Conservation (phyloP, 1,140 invertebrate species). For the Drosophila sturtevanti region DNA sequence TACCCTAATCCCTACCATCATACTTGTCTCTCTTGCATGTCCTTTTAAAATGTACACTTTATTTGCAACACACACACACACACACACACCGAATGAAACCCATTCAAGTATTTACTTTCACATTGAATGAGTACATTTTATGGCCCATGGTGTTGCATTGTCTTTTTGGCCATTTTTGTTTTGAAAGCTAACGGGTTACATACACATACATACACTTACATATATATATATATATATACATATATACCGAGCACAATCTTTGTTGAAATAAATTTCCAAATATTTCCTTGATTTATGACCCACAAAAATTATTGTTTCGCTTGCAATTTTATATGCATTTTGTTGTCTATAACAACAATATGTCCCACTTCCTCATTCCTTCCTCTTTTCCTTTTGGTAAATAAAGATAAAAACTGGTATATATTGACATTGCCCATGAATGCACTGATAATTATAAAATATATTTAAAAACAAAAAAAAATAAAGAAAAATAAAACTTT, state of each 20-base stretch:
- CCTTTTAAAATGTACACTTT: constrained; percentile 67
- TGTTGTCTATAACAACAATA: constrained; percentile 28
- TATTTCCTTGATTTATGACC: constrained; percentile 68
- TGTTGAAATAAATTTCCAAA: constrained; percentile 75
- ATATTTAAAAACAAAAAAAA: constrained; percentile 1
- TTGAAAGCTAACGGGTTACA: neutral
- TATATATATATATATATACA: too few relatives aligned
- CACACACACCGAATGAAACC: neutral
- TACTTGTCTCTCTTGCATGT: constrained; percentile 23
- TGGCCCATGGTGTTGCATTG: constrained; percentile 49
- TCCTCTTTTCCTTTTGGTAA: neutral
- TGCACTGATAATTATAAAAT: constrained; percentile 2
- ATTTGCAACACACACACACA: constrained; percentile 28
- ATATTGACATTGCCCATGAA: neutral
- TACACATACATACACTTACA: constrained; percentile 24
- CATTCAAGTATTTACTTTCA: constrained; percentile 7
- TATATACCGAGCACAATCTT: constrained; percentile 62
- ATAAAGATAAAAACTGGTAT: neutral
- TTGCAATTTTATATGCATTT: constrained; percentile 40
- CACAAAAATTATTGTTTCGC: constrained; percentile 16
- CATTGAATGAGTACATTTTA: constrained; percentile 54
- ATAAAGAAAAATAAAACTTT: neutral
- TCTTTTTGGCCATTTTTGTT: constrained; percentile 1
- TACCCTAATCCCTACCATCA: too few relatives aligned
- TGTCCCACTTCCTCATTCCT: neutral